A percentile compares a stretch with the other conserved stretches of the same genome.
phyloP scores from a whole-genome alignment of 2,888 invertebrate species.

The Papilio gigon region DNA sequence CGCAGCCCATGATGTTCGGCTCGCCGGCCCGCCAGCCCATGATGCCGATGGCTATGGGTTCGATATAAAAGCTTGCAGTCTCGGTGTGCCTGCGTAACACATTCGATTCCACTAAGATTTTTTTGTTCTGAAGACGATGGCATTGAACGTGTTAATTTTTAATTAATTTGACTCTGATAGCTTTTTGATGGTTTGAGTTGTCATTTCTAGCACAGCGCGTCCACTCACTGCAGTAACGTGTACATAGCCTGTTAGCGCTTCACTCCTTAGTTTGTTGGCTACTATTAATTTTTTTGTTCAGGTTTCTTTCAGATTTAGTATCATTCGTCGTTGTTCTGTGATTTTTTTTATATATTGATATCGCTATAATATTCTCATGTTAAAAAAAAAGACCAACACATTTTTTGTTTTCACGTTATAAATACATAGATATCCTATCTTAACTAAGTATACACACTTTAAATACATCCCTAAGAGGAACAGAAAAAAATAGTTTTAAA shows the following conservation, averaged over 20 bases:
- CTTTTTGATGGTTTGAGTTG: constrained; percentile 25
- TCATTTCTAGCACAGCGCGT: constrained; percentile 27
- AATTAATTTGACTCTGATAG: constrained; percentile 33
- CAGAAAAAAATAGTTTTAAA: no score
- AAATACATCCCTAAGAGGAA: no score
- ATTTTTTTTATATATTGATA: background rate
- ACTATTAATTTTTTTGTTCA: constrained; percentile 10
- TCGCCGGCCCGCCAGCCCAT: constrained; percentile 75
- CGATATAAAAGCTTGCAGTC: constrained; percentile 56
- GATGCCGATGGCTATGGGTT: constrained; percentile 79
- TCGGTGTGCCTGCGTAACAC: constrained; percentile 41
- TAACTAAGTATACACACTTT: no score
- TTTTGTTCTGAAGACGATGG: no score
- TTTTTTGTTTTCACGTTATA: background rate
- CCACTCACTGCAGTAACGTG: constrained; percentile 21
- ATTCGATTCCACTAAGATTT: background rate
- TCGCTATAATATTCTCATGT: background rate
- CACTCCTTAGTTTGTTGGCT: constrained; percentile 6
- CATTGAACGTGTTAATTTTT: background rate
- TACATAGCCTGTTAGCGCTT: constrained; percentile 28
- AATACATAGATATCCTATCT: background rate
- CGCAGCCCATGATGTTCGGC: constrained; percentile 75
- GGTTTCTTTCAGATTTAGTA: constrained; percentile 15
- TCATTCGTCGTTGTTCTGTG: background rate
- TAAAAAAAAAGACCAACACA: background rate